Conservation (phyloP, 2,888 invertebrate genomes). For the Eulithis testata region DNA sequence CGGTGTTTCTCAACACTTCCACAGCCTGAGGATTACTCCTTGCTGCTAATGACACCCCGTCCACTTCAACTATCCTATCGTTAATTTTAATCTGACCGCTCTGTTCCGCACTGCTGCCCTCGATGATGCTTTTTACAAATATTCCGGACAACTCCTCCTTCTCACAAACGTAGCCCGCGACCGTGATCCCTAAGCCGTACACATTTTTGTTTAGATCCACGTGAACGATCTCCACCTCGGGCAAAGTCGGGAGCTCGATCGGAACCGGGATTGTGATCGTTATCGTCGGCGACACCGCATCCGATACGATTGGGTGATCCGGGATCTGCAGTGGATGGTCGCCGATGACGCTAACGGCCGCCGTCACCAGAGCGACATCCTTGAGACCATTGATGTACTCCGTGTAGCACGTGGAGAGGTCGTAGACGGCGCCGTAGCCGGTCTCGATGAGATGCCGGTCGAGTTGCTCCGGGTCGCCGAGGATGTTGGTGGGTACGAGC, state of each 20-base stretch:
- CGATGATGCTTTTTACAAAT: slow-evolving; percentile 99
- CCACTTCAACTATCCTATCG: slow-evolving; percentile 98
- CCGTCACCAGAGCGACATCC: slow-evolving; percentile 65
- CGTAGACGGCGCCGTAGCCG: slow-evolving; percentile 86
- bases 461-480: slow-evolving; percentile 95
- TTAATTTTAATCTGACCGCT: slow-evolving; percentile 96
- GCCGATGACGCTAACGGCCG: slow-evolving; percentile 76
- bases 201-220: slow-evolving; percentile 96
- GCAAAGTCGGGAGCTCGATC: slow-evolving; percentile 86
- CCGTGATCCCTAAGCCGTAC: slow-evolving; percentile 96
- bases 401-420: slow-evolving; percentile 72
- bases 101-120: slow-evolving; percentile 97
- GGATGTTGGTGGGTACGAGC: slow-evolving; percentile 95
- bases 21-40: slow-evolving; percentile 99
- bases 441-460: slow-evolving; percentile 93
- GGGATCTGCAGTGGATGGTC: slow-evolving; percentile 75
- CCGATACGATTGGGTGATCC: slow-evolving; percentile 66
- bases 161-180: slow-evolving; percentile 98
- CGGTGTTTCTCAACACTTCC: slow-evolving; percentile 96
- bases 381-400: slow-evolving; percentile 73
- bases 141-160: slow-evolving; percentile 99
- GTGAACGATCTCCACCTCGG: slow-evolving; percentile 95
- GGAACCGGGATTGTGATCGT: slow-evolving; percentile 81
- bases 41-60: slow-evolving; percentile 94
- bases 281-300: slow-evolving; percentile 71